Conservation (phyloP, 2,888 invertebrate genomes). For the Alentia gelatinosa region DNA sequence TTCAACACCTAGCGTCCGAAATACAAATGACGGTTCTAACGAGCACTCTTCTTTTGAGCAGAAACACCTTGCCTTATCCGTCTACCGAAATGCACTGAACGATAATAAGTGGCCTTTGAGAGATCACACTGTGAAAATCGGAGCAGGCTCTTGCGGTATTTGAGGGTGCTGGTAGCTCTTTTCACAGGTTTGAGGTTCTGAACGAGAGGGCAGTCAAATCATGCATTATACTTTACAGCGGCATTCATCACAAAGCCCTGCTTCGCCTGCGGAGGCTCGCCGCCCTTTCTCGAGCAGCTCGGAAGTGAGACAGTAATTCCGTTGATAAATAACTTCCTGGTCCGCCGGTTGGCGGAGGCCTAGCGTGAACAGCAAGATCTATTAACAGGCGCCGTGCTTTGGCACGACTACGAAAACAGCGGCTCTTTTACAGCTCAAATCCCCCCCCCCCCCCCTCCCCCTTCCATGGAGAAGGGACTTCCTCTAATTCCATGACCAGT, state of each 20-base stretch:
- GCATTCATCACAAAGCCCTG: not conserved
- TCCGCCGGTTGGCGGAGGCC: not conserved
- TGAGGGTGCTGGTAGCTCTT: no score
- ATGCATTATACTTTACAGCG: not conserved
- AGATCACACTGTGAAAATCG: no score
- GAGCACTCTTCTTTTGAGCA: no score
- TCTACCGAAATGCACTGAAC: no score
- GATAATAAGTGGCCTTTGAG: no score
- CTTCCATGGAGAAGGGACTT: no score
- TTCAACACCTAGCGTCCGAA: no score
- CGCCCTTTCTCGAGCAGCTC: not conserved
- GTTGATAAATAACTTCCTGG: not conserved
- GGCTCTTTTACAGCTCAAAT: not conserved
- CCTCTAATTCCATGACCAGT: no score
- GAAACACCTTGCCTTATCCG: no score
- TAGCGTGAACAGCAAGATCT: not conserved
- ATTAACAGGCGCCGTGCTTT: not conserved
- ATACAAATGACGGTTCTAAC: no score
- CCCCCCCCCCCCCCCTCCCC: not conserved
- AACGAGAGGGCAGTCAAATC: not conserved
- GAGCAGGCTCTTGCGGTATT: no score
- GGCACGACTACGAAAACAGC: not conserved
- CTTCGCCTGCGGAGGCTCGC: not conserved
- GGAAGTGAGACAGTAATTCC: not conserved
- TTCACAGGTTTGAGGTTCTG: not conserved